Evolutionary conservation across 1,140 invertebrate species (phyloP).

Genomic region (Ceratoteleas bidentatus): DNA sequence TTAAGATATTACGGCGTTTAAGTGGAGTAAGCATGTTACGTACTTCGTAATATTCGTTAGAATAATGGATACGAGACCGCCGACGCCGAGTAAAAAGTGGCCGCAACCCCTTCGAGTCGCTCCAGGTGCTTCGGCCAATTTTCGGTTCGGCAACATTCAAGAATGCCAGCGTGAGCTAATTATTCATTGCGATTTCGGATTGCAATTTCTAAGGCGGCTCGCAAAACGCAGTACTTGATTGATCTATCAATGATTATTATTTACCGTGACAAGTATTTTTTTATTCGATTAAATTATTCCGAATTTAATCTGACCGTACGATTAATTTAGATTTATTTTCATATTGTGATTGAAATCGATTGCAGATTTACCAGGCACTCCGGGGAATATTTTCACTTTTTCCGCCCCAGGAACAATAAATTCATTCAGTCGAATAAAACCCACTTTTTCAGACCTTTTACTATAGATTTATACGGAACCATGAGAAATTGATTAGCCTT

Average conservation of each 20-base stretch:
- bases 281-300: too few relatives aligned
- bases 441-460: constrained; percentile 13
- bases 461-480: constrained; percentile 23
- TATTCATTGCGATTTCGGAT: too few relatives aligned
- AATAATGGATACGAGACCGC: constrained; percentile 48
- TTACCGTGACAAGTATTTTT: too few relatives aligned
- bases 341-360: constrained; percentile 22
- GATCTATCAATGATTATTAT: too few relatives aligned
- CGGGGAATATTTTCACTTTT: constrained; percentile 27
- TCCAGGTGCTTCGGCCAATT: constrained; percentile 33
- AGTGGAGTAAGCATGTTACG: constrained; percentile 55
- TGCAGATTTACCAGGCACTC: constrained; percentile 8
- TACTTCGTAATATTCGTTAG: constrained; percentile 60
- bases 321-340: constrained; percentile 8
- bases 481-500: constrained; percentile 19
- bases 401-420: constrained; percentile 23
- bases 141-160: constrained; percentile 3
- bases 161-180: too few relatives aligned
- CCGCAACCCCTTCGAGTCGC: constrained; percentile 3
- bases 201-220: too few relatives aligned
- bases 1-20: constrained; percentile 61
- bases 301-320: not conserved
- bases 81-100: constrained; percentile 25
- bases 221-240: too few relatives aligned
- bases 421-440: constrained; percentile 27